These are phyloP conservation scores for Contarinia nasturtii DNA, from an alignment of 1,140 invertebrate species.

Conservation along the genomic window DNA sequence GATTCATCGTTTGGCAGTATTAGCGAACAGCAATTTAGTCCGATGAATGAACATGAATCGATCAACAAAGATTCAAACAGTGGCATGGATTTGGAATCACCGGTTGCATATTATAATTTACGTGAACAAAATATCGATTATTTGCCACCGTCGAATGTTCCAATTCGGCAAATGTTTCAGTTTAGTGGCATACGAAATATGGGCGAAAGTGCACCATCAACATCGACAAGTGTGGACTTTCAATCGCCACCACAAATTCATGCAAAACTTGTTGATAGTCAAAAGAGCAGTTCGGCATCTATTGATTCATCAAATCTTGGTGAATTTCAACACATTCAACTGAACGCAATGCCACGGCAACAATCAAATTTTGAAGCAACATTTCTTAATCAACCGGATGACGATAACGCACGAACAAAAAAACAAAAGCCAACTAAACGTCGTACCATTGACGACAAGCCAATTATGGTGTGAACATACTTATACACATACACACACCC, in stretches of 20 bases:
- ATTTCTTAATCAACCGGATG: constrained; percentile 1
- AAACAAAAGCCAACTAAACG: constrained; percentile 3
- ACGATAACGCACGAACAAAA: not conserved
- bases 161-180: not conserved
- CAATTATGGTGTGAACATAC: constrained; percentile 5
- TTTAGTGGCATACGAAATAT: not conserved
- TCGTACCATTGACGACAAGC: constrained; percentile 5
- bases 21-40: not conserved
- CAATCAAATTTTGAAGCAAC: not conserved
- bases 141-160: not conserved
- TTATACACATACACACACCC: no score
- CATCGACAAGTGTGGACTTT: not conserved
- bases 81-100: not conserved
- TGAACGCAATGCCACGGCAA: not conserved
- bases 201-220: not conserved
- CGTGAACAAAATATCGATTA: constrained; percentile 6
- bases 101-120: constrained; percentile 4
- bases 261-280: not conserved
- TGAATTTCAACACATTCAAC: constrained; percentile 2
- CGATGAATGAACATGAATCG: not conserved
- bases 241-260: not conserved
- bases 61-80: not conserved
- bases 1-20: constrained; percentile 4
- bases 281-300: not conserved
- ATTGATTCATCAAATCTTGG: not conserved